Conservation (phyloP, 2,888 invertebrate species). For the Mycalesis mineus region DNA sequence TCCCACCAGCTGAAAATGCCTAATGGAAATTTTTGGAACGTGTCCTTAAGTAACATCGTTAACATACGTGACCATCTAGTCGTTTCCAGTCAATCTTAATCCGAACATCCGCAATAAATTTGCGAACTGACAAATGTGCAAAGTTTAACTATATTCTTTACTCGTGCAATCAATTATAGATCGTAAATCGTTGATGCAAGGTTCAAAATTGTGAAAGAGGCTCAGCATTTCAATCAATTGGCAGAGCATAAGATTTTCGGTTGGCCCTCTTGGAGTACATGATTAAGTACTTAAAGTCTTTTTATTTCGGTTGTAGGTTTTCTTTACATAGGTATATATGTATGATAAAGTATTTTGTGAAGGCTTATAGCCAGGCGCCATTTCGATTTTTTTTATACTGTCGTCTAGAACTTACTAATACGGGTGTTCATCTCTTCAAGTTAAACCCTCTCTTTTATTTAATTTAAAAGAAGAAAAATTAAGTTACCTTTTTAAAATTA, state of each 20-base stretch:
- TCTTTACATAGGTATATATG: no score
- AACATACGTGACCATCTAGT: slow-evolving; percentile 1
- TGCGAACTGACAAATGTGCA: slow-evolving; percentile 25
- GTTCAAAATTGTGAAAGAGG: slow-evolving; percentile 1
- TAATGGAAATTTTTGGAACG: slow-evolving; percentile 1
- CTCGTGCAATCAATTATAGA: neutral
- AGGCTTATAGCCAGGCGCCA: no score
- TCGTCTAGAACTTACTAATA: no score
- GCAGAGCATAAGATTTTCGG: slow-evolving; percentile 15
- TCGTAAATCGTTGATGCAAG: slow-evolving; percentile 10
- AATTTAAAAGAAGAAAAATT: no score
- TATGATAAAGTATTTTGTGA: no score
- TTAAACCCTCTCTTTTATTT: no score
- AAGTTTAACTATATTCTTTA: slow-evolving; percentile 19
- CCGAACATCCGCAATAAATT: slow-evolving; percentile 25
- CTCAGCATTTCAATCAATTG: slow-evolving; percentile 8
- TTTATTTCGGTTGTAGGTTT: no score
- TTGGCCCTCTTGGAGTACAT: slow-evolving; percentile 11
- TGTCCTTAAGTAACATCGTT: neutral
- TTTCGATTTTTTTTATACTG: no score
- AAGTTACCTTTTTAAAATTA: no score
- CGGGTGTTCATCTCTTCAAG: no score
- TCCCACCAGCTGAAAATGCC: no score
- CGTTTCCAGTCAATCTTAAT: slow-evolving; percentile 25
- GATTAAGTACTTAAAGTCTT: slow-evolving; percentile 8